phyloP scores from a whole-genome alignment of 2,113 vertebrate genomes.

The Struthidea cinerea region DNA sequence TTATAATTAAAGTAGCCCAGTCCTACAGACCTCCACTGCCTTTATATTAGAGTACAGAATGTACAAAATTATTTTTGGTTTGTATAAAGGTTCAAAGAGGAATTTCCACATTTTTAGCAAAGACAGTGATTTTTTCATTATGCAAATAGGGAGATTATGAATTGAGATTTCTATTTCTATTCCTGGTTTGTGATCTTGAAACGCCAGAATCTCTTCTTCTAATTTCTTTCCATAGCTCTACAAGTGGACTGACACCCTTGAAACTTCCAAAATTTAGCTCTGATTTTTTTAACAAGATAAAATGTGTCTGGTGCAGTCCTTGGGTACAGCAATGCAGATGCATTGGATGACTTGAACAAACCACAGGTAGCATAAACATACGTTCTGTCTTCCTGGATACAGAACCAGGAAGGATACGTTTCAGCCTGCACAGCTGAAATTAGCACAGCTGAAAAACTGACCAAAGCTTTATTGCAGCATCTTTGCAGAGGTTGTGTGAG shows the following conservation, averaged over 20 bases:
- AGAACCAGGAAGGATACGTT: neutral
- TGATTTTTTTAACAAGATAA: neutral
- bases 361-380: neutral
- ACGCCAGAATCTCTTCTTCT: neutral
- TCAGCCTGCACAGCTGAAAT: neutral
- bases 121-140: neutral
- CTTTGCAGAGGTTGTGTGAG: neutral
- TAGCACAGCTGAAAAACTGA: neutral
- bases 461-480: neutral
- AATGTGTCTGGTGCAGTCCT: neutral
- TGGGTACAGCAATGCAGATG: rapidly evolving
- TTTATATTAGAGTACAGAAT: neutral
- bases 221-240: neutral
- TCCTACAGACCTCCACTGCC: neutral
- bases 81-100: neutral
- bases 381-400: neutral
- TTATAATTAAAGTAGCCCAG: neutral
- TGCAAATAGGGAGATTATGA: neutral
- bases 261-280: neutral
- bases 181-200: neutral
- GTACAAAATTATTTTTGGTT: neutral
- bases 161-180: neutral
- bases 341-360: neutral
- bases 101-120: neutral
- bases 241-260: neutral